Conservation (phyloP, 2,888 invertebrate genomes). For the Cheilosia grossa region DNA sequence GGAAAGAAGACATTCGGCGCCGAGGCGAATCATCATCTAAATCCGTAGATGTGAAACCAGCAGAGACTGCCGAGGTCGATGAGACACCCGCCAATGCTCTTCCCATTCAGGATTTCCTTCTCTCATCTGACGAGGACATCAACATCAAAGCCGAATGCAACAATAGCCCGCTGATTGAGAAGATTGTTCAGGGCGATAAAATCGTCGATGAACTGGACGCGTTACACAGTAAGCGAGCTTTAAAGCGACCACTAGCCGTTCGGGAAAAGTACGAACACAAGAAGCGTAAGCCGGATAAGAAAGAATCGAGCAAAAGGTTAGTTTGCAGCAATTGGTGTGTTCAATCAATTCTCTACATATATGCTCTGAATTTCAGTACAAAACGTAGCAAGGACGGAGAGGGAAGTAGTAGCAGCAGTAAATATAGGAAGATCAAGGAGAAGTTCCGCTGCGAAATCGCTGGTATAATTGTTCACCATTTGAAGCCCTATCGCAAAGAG, state of each 20-base stretch:
- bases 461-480: constrained; percentile 91
- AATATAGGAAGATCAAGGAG: constrained; percentile 92
- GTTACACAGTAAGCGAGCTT: constrained; percentile 77
- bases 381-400: constrained; percentile 76
- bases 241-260: constrained; percentile 77
- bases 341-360: not conserved
- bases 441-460: constrained; percentile 92
- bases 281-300: constrained; percentile 77
- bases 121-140: constrained; percentile 80
- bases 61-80: constrained; percentile 37
- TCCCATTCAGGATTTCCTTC: constrained; percentile 79
- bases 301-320: constrained; percentile 76
- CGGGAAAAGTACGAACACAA: constrained; percentile 77
- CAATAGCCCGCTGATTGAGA: constrained; percentile 78
- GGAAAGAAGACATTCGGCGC: constrained; percentile 80
- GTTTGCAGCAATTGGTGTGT: not conserved
- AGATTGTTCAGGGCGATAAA: constrained; percentile 79
- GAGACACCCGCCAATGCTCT: constrained; percentile 58
- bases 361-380: constrained; percentile 58
- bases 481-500: constrained; percentile 94
- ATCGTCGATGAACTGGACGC: constrained; percentile 81
- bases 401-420: constrained; percentile 83
- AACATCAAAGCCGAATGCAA: constrained; percentile 76
- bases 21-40: constrained; percentile 57
- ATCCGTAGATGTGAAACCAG: constrained; percentile 2